Base-by-base conservation (phyloP, 2,888 invertebrate species). In the Microplitis manilae region DNA sequence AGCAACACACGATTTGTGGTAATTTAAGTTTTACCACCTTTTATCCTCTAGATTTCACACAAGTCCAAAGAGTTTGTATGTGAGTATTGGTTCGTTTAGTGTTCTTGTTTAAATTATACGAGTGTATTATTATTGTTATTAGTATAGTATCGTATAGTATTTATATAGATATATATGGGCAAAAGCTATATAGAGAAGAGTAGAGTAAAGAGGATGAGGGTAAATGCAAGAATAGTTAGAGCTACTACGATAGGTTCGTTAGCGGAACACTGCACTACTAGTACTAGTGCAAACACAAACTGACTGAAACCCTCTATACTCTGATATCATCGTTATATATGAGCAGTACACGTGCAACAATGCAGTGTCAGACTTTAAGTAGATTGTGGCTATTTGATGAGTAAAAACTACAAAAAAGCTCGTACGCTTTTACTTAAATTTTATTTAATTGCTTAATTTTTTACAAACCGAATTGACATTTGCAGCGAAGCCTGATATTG, bases 311-410 rank as follows among this genome's bases (percentile, higher is more conserved):
- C 13, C 50, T 50, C 13, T 50, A 13, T 50, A 50, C 50, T 50
- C 50, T 50, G 50, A 50, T 50, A 50, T 50, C 13, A 13, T 50
- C 50, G 13, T 8, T 50, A 13, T 50, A 50, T 50, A 50, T 50
- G 50, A 50, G 50, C 50, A 50, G 13, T 50, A 13, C 13, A 50
- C 13, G 13, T 50, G 50, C 50, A 50, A 13, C 50, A 50, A 50
- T 50, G 50, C 50, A 50, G 50, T 50, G 50, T 50, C 50, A 50
- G 50, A 50, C 50, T 50, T 50, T 50, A 50, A 50, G 50, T 50
- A 50, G 50, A 50, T 50, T 50, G 50, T 50, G 50, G 50, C 9
- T 50, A 13, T 50, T 50, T 50, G 8, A 50, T 50, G 50, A 50
- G 50, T 8, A 50, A 50, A 50, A 50, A 13, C 50, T 13, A 50